phyloP scores from a whole-genome alignment of 1,140 invertebrate genomes.

The Bombus confusus region DNA sequence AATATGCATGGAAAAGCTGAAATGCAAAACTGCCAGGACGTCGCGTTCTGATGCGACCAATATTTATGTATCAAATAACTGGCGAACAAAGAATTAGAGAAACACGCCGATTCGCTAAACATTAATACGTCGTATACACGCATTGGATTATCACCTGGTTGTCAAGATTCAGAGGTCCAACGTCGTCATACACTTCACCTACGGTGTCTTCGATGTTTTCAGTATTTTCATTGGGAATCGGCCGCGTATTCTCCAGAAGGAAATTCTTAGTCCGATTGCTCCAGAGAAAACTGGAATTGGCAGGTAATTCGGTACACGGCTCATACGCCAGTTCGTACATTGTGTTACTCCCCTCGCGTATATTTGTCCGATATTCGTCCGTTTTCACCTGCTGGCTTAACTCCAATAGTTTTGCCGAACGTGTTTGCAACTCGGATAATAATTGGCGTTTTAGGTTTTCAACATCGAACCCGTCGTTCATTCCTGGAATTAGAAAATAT shows the following conservation, averaged over 20 bases:
- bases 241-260: not conserved
- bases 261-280: conserved; percentile 45
- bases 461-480: conserved; percentile 38
- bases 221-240: not conserved
- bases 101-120: not conserved
- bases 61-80: no score
- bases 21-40: no score
- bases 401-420: conserved; percentile 61
- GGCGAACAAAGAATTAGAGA: no score
- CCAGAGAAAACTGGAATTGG: conserved; percentile 77
- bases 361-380: conserved; percentile 48
- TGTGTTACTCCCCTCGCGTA: conserved; percentile 17
- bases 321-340: conserved; percentile 48
- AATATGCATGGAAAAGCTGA: no score
- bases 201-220: conserved; percentile 14
- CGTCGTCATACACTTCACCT: conserved; percentile 62
- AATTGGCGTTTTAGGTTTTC: conserved; percentile 48
- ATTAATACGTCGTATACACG: not conserved
- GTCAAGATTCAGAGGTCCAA: conserved; percentile 51
- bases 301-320: conserved; percentile 24
- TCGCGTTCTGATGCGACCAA: no score
- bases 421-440: conserved; percentile 9
- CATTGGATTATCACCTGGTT: conserved; percentile 36
- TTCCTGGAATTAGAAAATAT: conserved; percentile 21
- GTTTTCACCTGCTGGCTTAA: conserved; percentile 61